Evolutionary conservation across 2,113 vertebrate genomes (phyloP).

Genomic region (Bos javanicus): DNA sequence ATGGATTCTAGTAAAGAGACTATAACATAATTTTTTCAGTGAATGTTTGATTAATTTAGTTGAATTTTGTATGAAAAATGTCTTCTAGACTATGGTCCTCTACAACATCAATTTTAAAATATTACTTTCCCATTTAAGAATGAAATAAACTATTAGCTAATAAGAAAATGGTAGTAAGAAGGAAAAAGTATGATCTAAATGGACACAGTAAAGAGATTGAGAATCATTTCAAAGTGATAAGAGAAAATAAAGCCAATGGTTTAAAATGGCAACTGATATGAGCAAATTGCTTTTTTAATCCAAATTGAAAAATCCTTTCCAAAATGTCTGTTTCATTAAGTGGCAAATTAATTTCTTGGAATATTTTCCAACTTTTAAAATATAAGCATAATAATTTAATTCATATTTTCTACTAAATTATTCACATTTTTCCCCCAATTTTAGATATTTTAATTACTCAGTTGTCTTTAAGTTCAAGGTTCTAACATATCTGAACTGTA

Average conservation of each 20-base stretch:
- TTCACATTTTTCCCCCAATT: neutral
- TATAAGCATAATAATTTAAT: neutral
- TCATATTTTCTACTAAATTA: neutral
- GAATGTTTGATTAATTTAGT: neutral
- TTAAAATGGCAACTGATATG: neutral
- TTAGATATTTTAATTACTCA: neutral
- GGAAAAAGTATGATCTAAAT: neutral
- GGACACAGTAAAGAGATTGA: neutral
- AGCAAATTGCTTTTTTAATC: neutral
- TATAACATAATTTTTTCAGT: neutral
- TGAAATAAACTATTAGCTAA: neutral
- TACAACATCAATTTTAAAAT: neutral
- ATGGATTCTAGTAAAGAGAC: neutral
- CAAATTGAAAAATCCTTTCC: neutral
- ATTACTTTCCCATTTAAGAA: neutral
- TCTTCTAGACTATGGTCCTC: neutral
- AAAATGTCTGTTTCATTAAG: neutral
- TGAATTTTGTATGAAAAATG: neutral
- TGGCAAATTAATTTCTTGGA: neutral
- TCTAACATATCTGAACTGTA: neutral
- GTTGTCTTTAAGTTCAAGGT: neutral
- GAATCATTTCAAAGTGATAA: neutral
- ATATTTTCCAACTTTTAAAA: neutral
- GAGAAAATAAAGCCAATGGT: neutral
- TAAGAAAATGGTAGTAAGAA: neutral